Conservation (phyloP, 2,113 vertebrate species). For the Corythoichthys intestinalis region DNA sequence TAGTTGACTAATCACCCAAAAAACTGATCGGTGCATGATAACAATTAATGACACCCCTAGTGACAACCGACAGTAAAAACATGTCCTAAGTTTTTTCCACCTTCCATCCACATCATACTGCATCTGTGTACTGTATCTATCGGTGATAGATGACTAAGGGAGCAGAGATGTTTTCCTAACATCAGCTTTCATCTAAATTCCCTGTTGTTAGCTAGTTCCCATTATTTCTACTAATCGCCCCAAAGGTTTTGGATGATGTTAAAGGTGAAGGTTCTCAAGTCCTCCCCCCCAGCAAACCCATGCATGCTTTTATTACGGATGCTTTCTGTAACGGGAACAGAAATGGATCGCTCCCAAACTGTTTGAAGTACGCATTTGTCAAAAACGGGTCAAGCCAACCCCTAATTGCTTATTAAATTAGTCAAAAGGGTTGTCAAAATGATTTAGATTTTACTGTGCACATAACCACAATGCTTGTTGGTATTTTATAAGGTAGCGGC, state of each 20-base stretch:
- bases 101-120: not conserved
- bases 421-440: not conserved
- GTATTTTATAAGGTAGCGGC: not conserved
- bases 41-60: too few species aligned
- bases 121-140: too few species aligned
- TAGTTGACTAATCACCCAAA: too few species aligned
- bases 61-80: too few species aligned
- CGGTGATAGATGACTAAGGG: not conserved
- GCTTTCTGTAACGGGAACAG: not conserved
- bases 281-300: not conserved
- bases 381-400: not conserved
- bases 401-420: not conserved
- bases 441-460: not conserved
- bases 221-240: not conserved
- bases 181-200: not conserved
- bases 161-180: not conserved
- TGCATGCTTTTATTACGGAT: not conserved
- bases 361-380: not conserved
- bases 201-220: too few species aligned
- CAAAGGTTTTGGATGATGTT: not conserved
- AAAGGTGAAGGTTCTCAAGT: not conserved
- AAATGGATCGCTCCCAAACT: not conserved
- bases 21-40: too few species aligned
- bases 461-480: not conserved
- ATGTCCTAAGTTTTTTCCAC: not conserved